Percentiles rank a stretch among this genome's conserved stretches.
These are phyloP conservation scores for Synanthedon vespiformis DNA, from an alignment of 2,888 invertebrate species.

Conservation along the genomic window DNA sequence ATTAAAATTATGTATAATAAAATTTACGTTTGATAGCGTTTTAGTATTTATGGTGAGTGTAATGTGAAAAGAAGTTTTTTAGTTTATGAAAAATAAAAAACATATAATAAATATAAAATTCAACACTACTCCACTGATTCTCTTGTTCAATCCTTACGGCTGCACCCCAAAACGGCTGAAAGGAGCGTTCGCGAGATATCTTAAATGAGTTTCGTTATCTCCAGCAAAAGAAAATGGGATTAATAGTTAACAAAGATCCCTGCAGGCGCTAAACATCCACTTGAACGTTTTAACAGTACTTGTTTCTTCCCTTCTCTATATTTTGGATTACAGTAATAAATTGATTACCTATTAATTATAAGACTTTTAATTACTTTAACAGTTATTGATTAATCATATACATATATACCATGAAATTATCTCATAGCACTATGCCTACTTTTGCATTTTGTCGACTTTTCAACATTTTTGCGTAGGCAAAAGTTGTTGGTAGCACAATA, in stretches of 20 bases:
- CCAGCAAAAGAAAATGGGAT: constrained; percentile 61
- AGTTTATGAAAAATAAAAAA: neutral
- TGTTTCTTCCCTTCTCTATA: constrained; percentile 3
- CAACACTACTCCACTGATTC: constrained; percentile 17
- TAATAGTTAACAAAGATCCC: constrained; percentile 61
- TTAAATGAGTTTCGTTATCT: constrained; percentile 70
- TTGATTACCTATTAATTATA: constrained; percentile 3
- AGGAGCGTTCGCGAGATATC: constrained; percentile 60
- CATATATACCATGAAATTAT: no score
- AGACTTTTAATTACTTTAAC: no score
- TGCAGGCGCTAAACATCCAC: constrained; percentile 40
- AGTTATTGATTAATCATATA: no score
- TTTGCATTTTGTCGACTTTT: no score
- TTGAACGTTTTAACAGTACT: constrained; percentile 23
- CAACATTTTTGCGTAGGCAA: no score
- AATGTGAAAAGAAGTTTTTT: neutral
- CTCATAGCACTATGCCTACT: no score
- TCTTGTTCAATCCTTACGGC: constrained; percentile 24
- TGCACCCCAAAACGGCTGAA: constrained; percentile 63
- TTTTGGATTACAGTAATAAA: constrained; percentile 16
- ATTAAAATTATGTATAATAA: no score
- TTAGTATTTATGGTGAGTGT: neutral
- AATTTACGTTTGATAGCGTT: neutral
- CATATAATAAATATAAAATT: neutral
- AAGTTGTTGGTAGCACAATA: no score